phyloP scores from a whole-genome alignment of 2,113 vertebrate species.

The Dromiciops gliroides region DNA sequence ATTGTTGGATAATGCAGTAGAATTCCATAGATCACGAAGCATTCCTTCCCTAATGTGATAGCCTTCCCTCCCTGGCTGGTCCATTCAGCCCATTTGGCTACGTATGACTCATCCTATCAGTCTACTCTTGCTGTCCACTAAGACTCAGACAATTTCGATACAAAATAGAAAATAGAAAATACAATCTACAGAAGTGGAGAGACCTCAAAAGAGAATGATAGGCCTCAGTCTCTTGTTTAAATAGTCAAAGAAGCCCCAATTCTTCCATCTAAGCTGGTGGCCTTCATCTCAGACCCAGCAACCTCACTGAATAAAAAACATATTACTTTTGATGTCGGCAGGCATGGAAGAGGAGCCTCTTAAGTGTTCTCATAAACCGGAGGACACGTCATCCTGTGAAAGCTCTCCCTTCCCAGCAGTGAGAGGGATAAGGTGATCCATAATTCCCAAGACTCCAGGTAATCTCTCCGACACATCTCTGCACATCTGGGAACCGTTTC shows the following conservation, averaged over 20 bases:
- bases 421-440: not conserved
- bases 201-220: conserved; percentile 9
- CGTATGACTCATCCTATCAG: conserved; percentile 17
- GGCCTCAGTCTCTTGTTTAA: not conserved
- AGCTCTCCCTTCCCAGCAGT: not conserved
- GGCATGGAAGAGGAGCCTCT: not conserved
- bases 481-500: conserved; percentile 36
- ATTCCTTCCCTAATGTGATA: not conserved
- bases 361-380: conserved; percentile 12
- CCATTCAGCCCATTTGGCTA: conserved; percentile 1
- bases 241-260: conserved; percentile 6
- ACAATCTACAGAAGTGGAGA: conserved; percentile 29
- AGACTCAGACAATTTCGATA: conserved; percentile 27
- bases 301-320: conserved; percentile 25
- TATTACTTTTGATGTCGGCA: not conserved
- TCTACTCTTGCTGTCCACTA: not conserved
- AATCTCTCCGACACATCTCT: not conserved
- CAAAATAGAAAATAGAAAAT: conserved; percentile 40
- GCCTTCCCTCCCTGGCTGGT: conserved; percentile 1
- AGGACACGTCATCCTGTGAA: not conserved
- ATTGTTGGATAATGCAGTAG: conserved; percentile 13
- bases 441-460: not conserved
- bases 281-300: conserved; percentile 18
- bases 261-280: not conserved
- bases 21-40: conserved; percentile 33